Base-by-base conservation (phyloP, 2,888 invertebrate genomes). In the Latrodectus hesperus region DNA sequence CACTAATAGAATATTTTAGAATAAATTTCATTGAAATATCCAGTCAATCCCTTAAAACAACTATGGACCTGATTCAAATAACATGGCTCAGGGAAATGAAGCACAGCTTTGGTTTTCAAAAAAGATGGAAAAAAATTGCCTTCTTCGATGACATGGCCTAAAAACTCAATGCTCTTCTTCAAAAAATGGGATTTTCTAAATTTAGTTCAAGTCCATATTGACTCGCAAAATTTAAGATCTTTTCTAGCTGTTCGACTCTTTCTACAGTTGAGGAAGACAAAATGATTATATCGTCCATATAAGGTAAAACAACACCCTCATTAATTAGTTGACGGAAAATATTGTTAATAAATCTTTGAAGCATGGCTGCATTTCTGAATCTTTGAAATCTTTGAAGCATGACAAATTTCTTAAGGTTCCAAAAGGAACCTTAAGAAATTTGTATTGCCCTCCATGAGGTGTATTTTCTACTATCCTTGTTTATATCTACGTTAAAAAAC, bases 11-110 rank as follows among this genome's bases (percentile, higher is more conserved):
- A 52, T 78, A 84, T 9, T 11, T 22, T 17, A 64, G 65, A 12
- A 84, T 84, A 67, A 84, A 84, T 49, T 85, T 85, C 4, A n/a
- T 68, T 16, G 22, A 85, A 85, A 49, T 74, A 85, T 5, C 38
- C 17, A 8, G 67, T 60, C 14, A 79, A 17, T 16, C 79, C 79
- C 38, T 38, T 5, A 79, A 22, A 55, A 60, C 71, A 76, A 16
- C 49, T 68, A 16, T 77, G 71, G 1, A 84, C 71, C 12, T 77
- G 52, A 26, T 84, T 84, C 6, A 22, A 26, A 4, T 16, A 60
- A 51, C 12, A 71, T 38, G 52, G 71, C 14, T 49, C 22, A 14
- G 83, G 65, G 17, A 71, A 71, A 16, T 60, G 71, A 22, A 26
- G 9, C 10, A 84, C 22, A 5, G 71, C 77, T n/a, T 5, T 1